phyloP scores from a whole-genome alignment of 2,113 vertebrate genomes.

The Xiphophorus hellerii region DNA sequence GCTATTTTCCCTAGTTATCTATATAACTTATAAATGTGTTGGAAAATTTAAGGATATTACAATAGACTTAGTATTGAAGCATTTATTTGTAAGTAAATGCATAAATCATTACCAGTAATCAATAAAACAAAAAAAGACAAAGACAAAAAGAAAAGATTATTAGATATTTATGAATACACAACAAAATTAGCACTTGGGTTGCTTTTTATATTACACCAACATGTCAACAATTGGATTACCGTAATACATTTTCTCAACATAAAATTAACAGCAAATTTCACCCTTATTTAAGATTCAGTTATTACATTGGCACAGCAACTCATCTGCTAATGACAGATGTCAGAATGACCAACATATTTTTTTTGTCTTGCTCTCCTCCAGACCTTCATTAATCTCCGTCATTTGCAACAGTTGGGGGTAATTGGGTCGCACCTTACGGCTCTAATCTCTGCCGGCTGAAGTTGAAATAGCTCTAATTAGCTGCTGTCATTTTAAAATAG shows the following conservation, averaged over 20 bases:
- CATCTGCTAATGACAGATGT: conserved; percentile 6
- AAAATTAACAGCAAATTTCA: background rate
- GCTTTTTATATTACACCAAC: no score
- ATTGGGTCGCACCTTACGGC: conserved; percentile 29
- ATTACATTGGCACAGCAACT: background rate
- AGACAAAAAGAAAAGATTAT: no score
- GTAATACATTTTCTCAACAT: background rate
- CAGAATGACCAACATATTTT: background rate
- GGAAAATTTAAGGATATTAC: no score
- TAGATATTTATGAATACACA: no score
- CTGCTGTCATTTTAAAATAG: conserved; percentile 28
- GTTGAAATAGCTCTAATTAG: conserved; percentile 46
- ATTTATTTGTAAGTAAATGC: no score
- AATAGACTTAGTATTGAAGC: no score
- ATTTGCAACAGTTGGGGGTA: conserved; percentile 32
- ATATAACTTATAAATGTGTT: no score
- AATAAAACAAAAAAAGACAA: no score
- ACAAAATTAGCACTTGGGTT: no score
- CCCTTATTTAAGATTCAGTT: conserved; percentile 2
- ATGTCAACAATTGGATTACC: no score
- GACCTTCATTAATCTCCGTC: conserved; percentile 33
- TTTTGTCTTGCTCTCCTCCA: conserved; percentile 3
- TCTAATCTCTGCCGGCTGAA: conserved; percentile 29
- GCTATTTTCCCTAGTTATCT: no score
- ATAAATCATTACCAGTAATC: no score